A percentile compares a stretch with the other conserved stretches of the same genome.
phyloP scores from a whole-genome alignment of 2,797 vertebrate genomes.

The Cirrhinus mrigala region DNA sequence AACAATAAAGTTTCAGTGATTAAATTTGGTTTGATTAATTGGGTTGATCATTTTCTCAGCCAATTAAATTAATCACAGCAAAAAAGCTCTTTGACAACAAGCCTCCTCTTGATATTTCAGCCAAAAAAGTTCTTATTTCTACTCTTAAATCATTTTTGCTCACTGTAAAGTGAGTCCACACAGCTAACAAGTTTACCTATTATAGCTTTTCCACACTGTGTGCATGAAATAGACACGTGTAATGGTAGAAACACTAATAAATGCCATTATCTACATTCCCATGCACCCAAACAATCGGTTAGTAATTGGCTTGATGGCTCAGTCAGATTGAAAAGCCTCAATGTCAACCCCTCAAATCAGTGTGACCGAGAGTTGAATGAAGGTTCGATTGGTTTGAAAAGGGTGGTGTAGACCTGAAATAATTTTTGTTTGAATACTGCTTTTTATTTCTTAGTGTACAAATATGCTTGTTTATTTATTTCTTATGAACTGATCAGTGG shows the following conservation, averaged over 20 bases:
- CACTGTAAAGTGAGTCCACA: neutral
- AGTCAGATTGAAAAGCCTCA: neutral
- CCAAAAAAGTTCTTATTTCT: neutral
- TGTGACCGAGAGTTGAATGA: neutral
- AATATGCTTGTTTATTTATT: neutral
- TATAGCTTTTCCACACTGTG: neutral
- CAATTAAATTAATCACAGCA: too few relatives aligned
- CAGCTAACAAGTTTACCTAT: neutral
- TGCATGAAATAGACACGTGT: too few relatives aligned
- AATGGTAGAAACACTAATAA: neutral
- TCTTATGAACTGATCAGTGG: neutral
- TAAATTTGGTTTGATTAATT: too few relatives aligned
- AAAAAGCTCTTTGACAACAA: neutral
- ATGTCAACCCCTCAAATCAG: neutral
- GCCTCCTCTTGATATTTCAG: neutral
- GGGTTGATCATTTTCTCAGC: too few relatives aligned
- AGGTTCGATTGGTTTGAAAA: neutral
- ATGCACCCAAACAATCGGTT: neutral
- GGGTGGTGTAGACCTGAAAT: neutral
- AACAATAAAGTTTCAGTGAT: too few relatives aligned
- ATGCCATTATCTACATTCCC: neutral
- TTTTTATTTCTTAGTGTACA: neutral
- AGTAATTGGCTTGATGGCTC: neutral
- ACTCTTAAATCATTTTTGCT: too few relatives aligned
- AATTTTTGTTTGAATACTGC: neutral